Percentiles rank a stretch among this genome's conserved stretches.
These are phyloP conservation scores for Petrosia ficiformis DNA, from an alignment of 37 sponge, comb jelly and placozoan species.

Conservation along the genomic window DNA sequence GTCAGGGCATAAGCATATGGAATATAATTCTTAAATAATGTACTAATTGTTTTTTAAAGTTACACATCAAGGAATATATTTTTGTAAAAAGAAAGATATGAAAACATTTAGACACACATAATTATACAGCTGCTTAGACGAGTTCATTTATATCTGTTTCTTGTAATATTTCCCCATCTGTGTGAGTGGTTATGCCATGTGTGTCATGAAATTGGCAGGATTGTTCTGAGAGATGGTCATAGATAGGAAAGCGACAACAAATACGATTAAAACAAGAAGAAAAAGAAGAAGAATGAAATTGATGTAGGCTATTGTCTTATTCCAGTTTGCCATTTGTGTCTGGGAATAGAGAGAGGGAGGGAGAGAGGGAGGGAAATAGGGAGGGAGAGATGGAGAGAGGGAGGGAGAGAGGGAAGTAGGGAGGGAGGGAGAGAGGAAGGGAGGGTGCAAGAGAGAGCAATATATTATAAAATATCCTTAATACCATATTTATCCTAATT, in stretches of 20 bases:
- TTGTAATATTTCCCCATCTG: no score
- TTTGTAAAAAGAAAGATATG: no score
- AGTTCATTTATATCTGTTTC: no score
- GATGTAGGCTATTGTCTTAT: constrained; percentile 52
- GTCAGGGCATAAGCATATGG: no score
- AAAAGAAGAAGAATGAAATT: constrained; percentile 50
- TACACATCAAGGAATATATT: no score
- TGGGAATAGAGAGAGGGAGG: neutral
- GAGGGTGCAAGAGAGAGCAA: neutral
- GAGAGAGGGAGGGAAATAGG: no score
- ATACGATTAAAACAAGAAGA: constrained; percentile 40
- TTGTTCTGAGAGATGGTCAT: neutral
- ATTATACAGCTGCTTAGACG: no score
- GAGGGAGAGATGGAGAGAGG: neutral
- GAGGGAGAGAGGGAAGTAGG: constrained; percentile 15
- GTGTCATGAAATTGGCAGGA: neutral
- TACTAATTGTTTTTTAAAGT: no score
- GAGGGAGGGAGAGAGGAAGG: neutral
- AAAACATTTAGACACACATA: no score
- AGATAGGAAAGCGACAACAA: constrained; percentile 11
- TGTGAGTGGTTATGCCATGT: neutral
- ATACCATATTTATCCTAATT: neutral
- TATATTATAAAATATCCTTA: neutral
- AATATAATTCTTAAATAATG: no score
- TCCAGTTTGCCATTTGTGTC: constrained; percentile 65